phyloP scores from a whole-genome alignment of 1,140 invertebrate genomes.

The Asbolus verrucosus region DNA sequence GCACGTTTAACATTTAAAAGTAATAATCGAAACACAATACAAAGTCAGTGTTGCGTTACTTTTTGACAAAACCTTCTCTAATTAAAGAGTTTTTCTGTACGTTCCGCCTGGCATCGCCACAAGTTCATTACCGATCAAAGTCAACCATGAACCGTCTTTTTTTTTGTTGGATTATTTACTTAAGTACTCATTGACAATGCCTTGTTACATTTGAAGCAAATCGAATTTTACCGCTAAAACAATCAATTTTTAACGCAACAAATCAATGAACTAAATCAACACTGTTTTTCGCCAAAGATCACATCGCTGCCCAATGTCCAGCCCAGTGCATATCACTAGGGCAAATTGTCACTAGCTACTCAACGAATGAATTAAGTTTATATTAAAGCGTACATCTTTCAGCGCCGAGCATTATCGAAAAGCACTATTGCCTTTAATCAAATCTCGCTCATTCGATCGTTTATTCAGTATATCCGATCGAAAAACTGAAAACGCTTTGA shows the following conservation, averaged over 20 bases:
- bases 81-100: conserved; percentile 61
- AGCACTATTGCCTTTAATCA: too few relatives aligned
- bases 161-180: conserved; percentile 52
- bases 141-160: conserved; percentile 56
- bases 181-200: conserved; percentile 59
- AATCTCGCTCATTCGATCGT: too few relatives aligned
- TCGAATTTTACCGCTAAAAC: conserved; percentile 60
- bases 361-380: too few relatives aligned
- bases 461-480: too few relatives aligned
- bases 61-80: conserved; percentile 58
- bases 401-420: too few relatives aligned
- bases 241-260: conserved; percentile 60
- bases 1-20: conserved; percentile 31
- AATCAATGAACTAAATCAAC: conserved; percentile 61
- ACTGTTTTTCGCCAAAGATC: conserved; percentile 51
- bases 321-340: too few relatives aligned
- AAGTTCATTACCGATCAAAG: conserved; percentile 62
- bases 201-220: conserved; percentile 60
- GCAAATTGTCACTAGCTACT: too few relatives aligned
- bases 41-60: conserved; percentile 56
- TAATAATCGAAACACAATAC: conserved; percentile 21
- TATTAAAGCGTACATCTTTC: too few relatives aligned
- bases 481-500: too few relatives aligned
- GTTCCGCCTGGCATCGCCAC: conserved; percentile 59
- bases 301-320: too few relatives aligned